phyloP scores from a whole-genome alignment of 2,888 invertebrate genomes.

The Palloptera scutellata region DNA sequence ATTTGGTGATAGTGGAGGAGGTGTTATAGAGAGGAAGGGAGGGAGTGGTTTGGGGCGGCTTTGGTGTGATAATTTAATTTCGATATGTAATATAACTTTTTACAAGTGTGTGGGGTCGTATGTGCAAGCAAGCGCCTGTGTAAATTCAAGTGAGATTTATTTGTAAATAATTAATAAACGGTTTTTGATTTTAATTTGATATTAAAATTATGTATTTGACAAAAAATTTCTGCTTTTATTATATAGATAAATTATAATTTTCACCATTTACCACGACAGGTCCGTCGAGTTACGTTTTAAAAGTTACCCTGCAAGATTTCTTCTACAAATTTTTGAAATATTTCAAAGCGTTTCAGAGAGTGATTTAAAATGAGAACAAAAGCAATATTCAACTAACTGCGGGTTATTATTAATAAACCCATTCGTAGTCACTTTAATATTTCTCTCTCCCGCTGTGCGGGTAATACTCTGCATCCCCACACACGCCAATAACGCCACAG shows the following conservation, averaged over 20 bases:
- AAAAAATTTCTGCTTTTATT: neutral
- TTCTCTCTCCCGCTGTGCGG: conserved; percentile 31
- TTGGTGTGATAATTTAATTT: conserved; percentile 30
- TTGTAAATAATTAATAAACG: conserved; percentile 29
- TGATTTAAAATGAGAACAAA: no score
- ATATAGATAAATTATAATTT: neutral
- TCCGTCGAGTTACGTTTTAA: no score
- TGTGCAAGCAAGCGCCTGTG: conserved; percentile 15
- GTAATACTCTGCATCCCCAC: neutral
- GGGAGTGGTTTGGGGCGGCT: neutral
- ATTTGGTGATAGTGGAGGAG: neutral
- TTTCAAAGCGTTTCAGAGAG: neutral
- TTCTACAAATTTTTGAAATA: neutral
- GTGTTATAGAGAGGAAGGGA: neutral
- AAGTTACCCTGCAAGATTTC: no score
- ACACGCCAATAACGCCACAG: neutral
- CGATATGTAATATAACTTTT: conserved; percentile 15
- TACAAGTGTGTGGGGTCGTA: neutral
- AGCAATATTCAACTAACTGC: no score
- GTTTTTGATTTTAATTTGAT: conserved; percentile 7
- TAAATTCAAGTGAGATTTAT: conserved; percentile 27
- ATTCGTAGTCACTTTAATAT: conserved; percentile 39
- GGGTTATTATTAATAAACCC: conserved; percentile 25
- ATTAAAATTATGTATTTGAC: no score
- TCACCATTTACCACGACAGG: no score